Evolutionary conservation across 2,113 vertebrate species (phyloP).

Genomic region (Passer montanus): DNA sequence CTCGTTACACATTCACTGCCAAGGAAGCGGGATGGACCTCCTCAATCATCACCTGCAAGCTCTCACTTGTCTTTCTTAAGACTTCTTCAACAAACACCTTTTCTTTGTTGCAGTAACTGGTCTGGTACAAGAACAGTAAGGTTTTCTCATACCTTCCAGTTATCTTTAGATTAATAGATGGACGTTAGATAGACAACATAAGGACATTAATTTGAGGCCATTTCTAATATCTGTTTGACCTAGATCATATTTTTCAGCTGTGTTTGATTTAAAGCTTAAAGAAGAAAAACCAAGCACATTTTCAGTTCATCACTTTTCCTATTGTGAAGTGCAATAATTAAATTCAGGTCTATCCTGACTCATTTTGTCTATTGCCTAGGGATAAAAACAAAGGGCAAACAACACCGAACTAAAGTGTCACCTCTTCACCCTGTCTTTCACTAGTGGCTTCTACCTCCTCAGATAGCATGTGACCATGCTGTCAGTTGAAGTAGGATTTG

Average conservation of each 20-base stretch:
- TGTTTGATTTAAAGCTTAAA: not conserved
- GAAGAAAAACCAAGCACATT: not conserved
- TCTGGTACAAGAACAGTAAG: not conserved
- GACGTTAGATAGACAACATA: not conserved
- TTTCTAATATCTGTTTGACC: not conserved
- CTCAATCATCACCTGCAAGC: not conserved
- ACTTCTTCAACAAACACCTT: not conserved
- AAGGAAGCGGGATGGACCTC: not conserved
- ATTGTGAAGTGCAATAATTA: not conserved
- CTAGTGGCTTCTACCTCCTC: not conserved
- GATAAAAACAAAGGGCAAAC: not conserved
- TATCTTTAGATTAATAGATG: not conserved
- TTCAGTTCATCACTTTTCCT: not conserved
- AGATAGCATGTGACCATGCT: accelerated
- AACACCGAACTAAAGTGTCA: not conserved
- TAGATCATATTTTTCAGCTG: not conserved
- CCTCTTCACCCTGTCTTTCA: not conserved
- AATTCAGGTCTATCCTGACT: not conserved
- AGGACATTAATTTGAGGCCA: not conserved
- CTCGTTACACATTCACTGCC: not conserved
- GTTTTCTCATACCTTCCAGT: not conserved
- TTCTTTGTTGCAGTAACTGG: not conserved
- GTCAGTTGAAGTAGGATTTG: not conserved
- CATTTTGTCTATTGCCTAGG: not conserved
- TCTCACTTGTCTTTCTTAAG: not conserved